Percentiles rank a stretch among this genome's conserved stretches.
Conservation (phyloP, 2,888 invertebrate genomes). For the Cybosia mesomella region DNA sequence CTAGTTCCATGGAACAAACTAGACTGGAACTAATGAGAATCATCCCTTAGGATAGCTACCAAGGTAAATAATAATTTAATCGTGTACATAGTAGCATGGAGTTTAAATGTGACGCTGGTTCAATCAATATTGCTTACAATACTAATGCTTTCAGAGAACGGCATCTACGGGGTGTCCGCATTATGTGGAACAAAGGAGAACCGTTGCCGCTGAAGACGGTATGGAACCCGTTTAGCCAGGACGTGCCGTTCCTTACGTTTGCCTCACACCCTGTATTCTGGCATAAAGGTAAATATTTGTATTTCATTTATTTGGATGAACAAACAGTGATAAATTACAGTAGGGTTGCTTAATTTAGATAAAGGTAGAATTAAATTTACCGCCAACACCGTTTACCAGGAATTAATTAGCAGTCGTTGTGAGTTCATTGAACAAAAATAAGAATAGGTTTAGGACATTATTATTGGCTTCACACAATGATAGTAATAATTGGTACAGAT, state of each 20-base stretch:
- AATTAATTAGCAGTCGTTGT: no score
- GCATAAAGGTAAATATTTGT: conserved; percentile 91
- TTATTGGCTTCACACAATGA: no score
- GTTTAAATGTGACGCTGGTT: background rate
- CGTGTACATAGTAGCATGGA: background rate
- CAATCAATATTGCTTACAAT: background rate
- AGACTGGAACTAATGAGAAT: background rate
- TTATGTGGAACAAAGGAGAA: conserved; percentile 92
- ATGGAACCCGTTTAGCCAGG: conserved; percentile 95
- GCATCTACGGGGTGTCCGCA: conserved; percentile 90
- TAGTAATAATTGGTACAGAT: no score
- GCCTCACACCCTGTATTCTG: conserved; percentile 93
- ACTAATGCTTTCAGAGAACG: conserved; percentile 86
- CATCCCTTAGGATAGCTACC: background rate
- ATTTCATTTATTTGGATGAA: no score
- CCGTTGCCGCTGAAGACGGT: conserved; percentile 89
- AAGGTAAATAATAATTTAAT: background rate
- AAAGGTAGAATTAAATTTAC: no score
- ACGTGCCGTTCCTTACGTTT: conserved; percentile 93
- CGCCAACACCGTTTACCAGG: no score
- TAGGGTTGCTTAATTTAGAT: no score
- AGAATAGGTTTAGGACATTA: no score
- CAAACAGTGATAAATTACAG: no score
- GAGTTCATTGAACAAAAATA: no score
- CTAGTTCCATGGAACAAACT: background rate